Conservation (phyloP, 2,888 invertebrate genomes). For the Dorcus hopei region DNA sequence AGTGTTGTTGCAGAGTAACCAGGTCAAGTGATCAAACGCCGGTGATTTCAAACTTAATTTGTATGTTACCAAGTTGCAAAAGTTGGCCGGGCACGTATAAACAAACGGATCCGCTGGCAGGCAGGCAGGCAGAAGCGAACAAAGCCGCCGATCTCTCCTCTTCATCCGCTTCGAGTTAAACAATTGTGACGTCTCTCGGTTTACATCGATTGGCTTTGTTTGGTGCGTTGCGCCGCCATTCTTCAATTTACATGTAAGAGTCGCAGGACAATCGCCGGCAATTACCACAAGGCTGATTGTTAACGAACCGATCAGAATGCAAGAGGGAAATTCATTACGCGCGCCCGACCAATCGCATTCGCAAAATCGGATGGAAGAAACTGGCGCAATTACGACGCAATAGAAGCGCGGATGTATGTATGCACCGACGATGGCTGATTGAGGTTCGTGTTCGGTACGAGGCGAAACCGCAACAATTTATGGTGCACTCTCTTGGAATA, state of each 20-base stretch:
- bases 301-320: constrained; percentile 1
- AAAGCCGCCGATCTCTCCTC: constrained; percentile 29
- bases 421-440: constrained; percentile 21
- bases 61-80: neutral
- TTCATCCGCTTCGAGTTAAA: constrained; percentile 28
- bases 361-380: neutral
- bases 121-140: constrained; percentile 14
- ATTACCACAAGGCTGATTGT: constrained; percentile 24
- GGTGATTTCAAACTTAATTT: constrained; percentile 20
- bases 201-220: constrained; percentile 30
- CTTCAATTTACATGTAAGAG: constrained; percentile 36
- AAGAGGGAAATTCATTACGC: neutral
- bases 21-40: constrained; percentile 14
- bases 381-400: neutral
- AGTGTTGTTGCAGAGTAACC: constrained; percentile 4
- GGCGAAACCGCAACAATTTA: constrained; percentile 32
- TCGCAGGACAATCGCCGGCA: constrained; percentile 33
- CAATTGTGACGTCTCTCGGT: constrained; percentile 30
- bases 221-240: constrained; percentile 9
- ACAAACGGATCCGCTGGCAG: constrained; percentile 33
- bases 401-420: neutral
- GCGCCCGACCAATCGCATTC: neutral
- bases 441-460: constrained; percentile 30
- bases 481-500: constrained; percentile 8
- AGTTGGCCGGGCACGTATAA: constrained; percentile 17